Evolutionary conservation across 2,888 invertebrate genomes (phyloP).

Genomic region (Nephrotoma guestfalica): DNA sequence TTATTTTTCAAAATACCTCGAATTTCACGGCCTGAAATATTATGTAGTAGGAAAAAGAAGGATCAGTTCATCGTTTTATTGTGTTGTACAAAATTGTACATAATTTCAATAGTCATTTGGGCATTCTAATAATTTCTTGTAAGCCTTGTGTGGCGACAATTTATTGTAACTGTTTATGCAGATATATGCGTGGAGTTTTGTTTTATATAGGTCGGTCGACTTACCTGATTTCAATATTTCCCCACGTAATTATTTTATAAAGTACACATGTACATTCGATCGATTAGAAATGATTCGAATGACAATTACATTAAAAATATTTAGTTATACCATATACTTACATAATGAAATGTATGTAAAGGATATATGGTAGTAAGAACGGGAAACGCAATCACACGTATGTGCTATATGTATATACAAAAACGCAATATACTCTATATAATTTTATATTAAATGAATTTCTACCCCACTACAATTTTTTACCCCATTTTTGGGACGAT

Average conservation of each 20-base stretch:
- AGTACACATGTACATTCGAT: background rate
- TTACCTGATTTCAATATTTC: background rate
- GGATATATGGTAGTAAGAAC: background rate
- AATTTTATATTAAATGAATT: background rate
- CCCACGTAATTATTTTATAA: background rate
- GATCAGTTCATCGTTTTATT: too few species aligned
- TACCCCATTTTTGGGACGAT: background rate
- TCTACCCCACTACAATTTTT: background rate
- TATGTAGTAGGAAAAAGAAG: too few species aligned
- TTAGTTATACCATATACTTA: background rate
- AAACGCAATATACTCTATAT: background rate
- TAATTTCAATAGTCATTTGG: too few species aligned
- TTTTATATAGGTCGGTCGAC: background rate
- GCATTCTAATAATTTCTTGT: background rate
- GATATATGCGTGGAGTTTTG: background rate
- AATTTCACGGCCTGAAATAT: too few species aligned
- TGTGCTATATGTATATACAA: background rate
- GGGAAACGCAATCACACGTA: background rate
- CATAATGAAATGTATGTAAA: background rate
- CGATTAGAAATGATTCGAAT: background rate
- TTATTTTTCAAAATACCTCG: background rate
- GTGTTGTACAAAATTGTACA: too few species aligned
- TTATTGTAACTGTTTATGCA: background rate
- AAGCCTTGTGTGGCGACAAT: background rate
- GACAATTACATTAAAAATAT: background rate